These are phyloP conservation scores for Gryllus bimaculatus DNA, from an alignment of 1,140 invertebrate species.

Conservation along the genomic window DNA sequence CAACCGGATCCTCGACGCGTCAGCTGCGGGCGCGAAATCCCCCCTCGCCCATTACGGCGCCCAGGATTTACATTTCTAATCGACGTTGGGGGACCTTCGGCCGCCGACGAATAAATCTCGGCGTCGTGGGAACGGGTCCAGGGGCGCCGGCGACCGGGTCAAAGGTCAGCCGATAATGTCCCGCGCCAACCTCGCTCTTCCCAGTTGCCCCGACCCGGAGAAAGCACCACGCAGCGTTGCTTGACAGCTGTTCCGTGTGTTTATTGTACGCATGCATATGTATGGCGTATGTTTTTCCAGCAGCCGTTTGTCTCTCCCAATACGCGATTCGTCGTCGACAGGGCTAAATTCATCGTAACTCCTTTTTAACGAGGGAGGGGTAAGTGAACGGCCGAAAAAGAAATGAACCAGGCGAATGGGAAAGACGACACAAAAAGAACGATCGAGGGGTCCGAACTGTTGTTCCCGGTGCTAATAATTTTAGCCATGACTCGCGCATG, in stretches of 20 bases:
- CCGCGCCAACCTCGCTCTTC: background rate
- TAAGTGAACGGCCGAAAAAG: background rate
- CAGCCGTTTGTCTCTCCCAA: background rate
- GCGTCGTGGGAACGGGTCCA: background rate
- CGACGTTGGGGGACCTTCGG: no score
- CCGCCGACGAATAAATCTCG: no score
- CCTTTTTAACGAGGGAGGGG: background rate
- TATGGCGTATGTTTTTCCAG: background rate
- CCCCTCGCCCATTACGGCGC: no score
- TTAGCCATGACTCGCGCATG: background rate
- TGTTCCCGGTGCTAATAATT: background rate
- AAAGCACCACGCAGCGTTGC: no score
- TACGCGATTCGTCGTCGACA: background rate
- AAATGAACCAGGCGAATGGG: background rate
- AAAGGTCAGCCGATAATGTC: background rate
- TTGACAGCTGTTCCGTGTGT: background rate
- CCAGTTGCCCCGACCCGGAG: no score
- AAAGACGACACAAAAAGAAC: background rate
- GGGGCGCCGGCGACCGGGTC: background rate
- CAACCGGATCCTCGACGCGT: no score
- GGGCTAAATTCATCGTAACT: background rate
- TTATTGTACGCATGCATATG: background rate
- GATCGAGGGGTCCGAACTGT: background rate
- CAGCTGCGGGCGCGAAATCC: no score
- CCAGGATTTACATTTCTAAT: no score